A percentile compares a stretch with the other conserved stretches of the same genome.
These are phyloP conservation scores for Halcyon smyrnensis DNA, from an alignment of 2,797 vertebrate species.

Conservation along the genomic window DNA sequence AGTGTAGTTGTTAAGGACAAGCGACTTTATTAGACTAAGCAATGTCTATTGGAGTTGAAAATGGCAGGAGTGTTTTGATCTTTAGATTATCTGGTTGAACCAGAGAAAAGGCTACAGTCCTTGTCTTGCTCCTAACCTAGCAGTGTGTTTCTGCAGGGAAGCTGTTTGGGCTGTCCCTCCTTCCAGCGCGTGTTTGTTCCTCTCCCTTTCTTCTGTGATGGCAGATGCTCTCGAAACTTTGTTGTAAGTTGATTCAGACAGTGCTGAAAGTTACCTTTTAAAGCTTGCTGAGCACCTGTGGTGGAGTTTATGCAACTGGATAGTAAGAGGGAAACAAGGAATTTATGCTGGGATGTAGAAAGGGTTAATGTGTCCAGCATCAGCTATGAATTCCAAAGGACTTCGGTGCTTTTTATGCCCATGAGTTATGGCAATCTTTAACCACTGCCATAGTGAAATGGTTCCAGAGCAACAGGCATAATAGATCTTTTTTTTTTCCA, in stretches of 20 bases:
- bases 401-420: background rate
- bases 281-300: background rate
- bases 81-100: background rate
- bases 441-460: background rate
- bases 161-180: background rate
- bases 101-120: background rate
- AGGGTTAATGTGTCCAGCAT: background rate
- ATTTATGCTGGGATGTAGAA: background rate
- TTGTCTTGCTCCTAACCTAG: background rate
- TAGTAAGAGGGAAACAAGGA: background rate
- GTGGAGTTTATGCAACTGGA: background rate
- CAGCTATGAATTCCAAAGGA: background rate
- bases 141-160: background rate
- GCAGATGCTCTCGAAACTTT: background rate
- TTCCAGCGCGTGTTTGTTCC: background rate
- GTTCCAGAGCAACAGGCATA: background rate
- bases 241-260: background rate
- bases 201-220: background rate
- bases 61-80: background rate
- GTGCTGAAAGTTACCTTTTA: background rate
- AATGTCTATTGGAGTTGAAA: background rate
- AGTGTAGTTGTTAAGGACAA: background rate
- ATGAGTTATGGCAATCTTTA: accelerated
- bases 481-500: background rate
- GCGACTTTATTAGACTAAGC: background rate